Evolutionary conservation across 2,888 invertebrate genomes (phyloP), one percentile per base, ranked within the genome.

Genomic region (Pomacea canaliculata): DNA sequence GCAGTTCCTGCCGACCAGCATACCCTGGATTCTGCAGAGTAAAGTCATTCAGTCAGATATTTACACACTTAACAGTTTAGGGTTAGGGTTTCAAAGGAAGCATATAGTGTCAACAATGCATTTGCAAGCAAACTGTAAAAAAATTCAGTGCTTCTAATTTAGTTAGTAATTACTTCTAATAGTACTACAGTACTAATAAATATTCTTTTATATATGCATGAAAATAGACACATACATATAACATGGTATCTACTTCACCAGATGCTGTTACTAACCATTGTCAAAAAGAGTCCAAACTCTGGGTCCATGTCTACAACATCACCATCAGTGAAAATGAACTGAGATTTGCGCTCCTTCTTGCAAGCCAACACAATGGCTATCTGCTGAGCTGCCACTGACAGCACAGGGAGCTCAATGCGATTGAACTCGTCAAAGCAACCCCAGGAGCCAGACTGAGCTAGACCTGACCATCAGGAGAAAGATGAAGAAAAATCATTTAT

Each of bases 361-460:
- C 97, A 97, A 3, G 95, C 94, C 19, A 98, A 93, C 59, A 92
- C 91, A n/a, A 98, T 97, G 49, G 97, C 97, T 59, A 98, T 96
- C 92, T 98, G 98, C 91, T 98, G 98, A 7, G 98, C 98, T 8
- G 98, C 98, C 19, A 98, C 98, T 0, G 96, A 96, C 56, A 96
- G 89, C 2, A 98, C 98, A 0, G 98, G 97, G 79, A 98, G 92
- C 91, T 98, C 97, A 80, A 98, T 98, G 81, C 92, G 90, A 91
- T 98, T 98, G 92, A 98, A 98, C 92, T 98, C 98, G 90, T 98
- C 98, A 91, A 98, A 98, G 88, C 98, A 98, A 1, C 98, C 98
- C 98, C 98, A 98, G 0, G 97, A 95, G 4, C 98, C 98, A 9
- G 97, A 97, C 91, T 98, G 98, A 0, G 97, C 95, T 71, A 98